Percentiles rank a stretch among this genome's conserved stretches.
Evolutionary conservation across 2,113 vertebrate species (phyloP).

Genomic region (Lophochroa leadbeateri): DNA sequence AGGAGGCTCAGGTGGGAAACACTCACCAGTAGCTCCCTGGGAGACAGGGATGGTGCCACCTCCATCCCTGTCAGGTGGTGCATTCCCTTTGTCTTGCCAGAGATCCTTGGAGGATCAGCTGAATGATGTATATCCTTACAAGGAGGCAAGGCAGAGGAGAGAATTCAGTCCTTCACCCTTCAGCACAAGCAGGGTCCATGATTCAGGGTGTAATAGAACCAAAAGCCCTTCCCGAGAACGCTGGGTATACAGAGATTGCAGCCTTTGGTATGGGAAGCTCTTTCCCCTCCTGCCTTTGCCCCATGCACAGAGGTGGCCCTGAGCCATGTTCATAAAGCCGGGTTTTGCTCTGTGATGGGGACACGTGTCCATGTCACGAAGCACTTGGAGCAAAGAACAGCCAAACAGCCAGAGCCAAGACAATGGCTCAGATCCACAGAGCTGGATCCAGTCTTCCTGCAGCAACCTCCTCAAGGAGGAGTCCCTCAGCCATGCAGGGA

Average conservation of each 20-base stretch:
- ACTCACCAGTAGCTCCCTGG: not conserved
- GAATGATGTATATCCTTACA: not conserved
- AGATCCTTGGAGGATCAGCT: not conserved
- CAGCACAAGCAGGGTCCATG: not conserved
- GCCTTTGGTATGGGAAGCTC: not conserved
- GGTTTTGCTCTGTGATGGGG: not conserved
- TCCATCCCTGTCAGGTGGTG: not conserved
- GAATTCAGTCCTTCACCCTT: not conserved
- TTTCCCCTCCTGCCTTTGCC: not conserved
- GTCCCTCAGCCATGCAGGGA: not conserved
- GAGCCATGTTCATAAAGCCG: not conserved
- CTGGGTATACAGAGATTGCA: not conserved
- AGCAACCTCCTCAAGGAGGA: not conserved
- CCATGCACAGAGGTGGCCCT: not conserved
- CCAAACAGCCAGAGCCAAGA: not conserved
- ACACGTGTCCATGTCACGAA: fast-evolving
- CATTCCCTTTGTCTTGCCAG: not conserved
- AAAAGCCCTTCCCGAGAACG: fast-evolving
- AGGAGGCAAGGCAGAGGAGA: not conserved
- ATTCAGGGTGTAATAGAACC: not conserved
- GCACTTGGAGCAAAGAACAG: not conserved
- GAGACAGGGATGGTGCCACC: not conserved
- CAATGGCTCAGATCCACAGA: not conserved
- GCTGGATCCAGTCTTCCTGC: not conserved
- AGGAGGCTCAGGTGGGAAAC: not conserved